A percentile compares a stretch with the other conserved stretches of the same genome.
phyloP scores from a whole-genome alignment of 2,888 invertebrate species.

The Arctia plantaginis region DNA sequence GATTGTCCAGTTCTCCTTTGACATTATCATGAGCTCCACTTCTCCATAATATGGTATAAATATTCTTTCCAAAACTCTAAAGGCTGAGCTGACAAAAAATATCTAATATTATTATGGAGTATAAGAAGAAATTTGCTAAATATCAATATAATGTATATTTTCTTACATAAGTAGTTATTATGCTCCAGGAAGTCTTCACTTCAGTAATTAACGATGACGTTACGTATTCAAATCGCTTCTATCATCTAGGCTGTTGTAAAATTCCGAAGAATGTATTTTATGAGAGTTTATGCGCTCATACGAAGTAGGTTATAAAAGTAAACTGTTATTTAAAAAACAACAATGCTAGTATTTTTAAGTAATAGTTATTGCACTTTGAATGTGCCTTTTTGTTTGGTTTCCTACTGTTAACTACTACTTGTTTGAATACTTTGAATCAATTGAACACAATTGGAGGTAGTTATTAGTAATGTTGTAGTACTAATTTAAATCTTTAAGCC shows the following conservation, averaged over 20 bases:
- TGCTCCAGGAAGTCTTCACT: slow-evolving; percentile 10
- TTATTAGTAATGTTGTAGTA: too few species aligned
- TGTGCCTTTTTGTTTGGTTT: background rate
- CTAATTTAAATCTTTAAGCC: too few species aligned
- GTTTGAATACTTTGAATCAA: too few species aligned
- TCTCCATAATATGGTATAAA: too few species aligned
- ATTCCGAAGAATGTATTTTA: slow-evolving; percentile 6
- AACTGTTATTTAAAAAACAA: slow-evolving; percentile 7
- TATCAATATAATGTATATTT: background rate
- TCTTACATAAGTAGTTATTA: background rate
- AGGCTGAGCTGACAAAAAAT: background rate
- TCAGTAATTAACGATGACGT: slow-evolving; percentile 17
- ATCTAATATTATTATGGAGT: background rate
- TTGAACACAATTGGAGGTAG: too few species aligned
- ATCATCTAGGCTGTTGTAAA: slow-evolving; percentile 11
- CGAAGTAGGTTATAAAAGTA: slow-evolving; percentile 2
- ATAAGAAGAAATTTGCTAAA: background rate
- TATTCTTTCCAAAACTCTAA: background rate
- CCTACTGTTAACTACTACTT: too few species aligned
- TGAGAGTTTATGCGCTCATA: slow-evolving; percentile 5
- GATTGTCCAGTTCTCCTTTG: background rate
- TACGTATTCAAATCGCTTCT: slow-evolving; percentile 10
- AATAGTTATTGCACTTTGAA: background rate
- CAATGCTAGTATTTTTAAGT: background rate
- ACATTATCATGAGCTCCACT: background rate